Conservation (phyloP, 2,797 vertebrate species). For the Semaprochilodus insignis region DNA sequence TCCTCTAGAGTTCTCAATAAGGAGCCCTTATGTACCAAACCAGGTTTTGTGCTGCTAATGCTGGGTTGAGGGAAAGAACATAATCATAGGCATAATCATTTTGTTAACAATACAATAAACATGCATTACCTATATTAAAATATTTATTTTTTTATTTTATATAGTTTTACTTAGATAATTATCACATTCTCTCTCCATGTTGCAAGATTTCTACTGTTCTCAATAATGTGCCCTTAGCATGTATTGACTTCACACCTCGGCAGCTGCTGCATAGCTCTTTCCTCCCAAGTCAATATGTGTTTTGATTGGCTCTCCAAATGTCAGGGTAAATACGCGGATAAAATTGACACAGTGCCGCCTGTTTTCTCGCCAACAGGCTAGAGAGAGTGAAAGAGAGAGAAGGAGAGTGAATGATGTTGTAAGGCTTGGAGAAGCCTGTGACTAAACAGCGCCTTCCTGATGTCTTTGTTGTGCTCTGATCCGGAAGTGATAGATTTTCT, state of each 20-base stretch:
- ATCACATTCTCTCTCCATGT: not conserved
- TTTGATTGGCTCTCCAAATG: constrained; percentile 27
- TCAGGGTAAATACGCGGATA: constrained; percentile 15
- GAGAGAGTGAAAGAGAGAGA: constrained; percentile 4
- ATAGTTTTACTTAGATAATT: not conserved
- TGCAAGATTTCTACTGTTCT: not conserved
- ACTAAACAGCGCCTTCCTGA: constrained; percentile 43
- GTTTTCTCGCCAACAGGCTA: constrained; percentile 1
- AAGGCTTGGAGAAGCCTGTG: constrained; percentile 30
- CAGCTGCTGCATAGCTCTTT: constrained; percentile 3
- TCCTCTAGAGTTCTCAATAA: too few species aligned
- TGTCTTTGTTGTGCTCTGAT: constrained; percentile 49
- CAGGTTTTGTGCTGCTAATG: not conserved
- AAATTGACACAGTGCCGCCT: constrained; percentile 15
- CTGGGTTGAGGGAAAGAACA: not conserved
- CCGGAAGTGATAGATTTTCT: constrained; percentile 50
- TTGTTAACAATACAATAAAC: not conserved
- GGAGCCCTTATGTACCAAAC: too few species aligned
- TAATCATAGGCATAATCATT: not conserved
- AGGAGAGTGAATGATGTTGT: constrained; percentile 1
- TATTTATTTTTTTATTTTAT: too few species aligned
- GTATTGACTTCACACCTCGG: not conserved
- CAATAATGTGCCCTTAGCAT: not conserved
- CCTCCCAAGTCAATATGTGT: constrained; percentile 1
- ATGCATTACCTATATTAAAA: not conserved